Evolutionary conservation across 2,113 vertebrate genomes (phyloP).

Genomic region (Illadopsis cleaveri): DNA sequence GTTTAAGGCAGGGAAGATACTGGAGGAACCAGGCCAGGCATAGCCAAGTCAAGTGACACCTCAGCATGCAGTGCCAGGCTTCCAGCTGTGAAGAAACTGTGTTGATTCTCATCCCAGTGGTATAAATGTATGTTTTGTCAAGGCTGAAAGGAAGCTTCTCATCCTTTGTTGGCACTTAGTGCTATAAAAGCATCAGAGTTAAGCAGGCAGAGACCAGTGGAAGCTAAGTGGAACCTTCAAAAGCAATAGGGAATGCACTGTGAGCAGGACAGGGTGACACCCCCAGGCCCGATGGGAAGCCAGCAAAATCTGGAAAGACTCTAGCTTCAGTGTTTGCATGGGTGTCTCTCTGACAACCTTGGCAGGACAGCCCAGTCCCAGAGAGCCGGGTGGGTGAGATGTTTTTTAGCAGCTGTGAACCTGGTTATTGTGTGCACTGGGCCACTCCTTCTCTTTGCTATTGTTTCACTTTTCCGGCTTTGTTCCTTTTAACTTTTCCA

Average conservation of each 20-base stretch:
- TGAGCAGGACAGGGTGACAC: neutral
- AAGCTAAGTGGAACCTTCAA: neutral
- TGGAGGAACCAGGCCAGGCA: neutral
- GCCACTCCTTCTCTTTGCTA: conserved; percentile 34
- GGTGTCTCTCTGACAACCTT: neutral
- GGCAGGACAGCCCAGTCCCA: neutral
- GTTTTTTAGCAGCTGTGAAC: conserved; percentile 30
- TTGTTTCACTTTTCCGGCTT: conserved; percentile 58
- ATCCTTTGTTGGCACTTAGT: neutral
- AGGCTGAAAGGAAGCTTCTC: neutral
- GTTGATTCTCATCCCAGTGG: neutral
- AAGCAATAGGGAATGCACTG: neutral
- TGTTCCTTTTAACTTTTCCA: conserved; percentile 43
- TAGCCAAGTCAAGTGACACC: neutral
- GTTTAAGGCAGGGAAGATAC: neutral
- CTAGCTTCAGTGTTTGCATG: neutral
- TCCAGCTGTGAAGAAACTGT: neutral
- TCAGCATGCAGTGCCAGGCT: neutral
- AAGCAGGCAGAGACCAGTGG: neutral
- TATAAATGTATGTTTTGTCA: neutral
- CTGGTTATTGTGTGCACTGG: conserved; percentile 5
- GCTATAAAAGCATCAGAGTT: neutral
- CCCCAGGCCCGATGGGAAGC: neutral
- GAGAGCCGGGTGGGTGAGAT: neutral
- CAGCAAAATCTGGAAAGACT: neutral